Evolutionary conservation across 2,888 invertebrate genomes (phyloP).

Genomic region (Drosophila emarginata): DNA sequence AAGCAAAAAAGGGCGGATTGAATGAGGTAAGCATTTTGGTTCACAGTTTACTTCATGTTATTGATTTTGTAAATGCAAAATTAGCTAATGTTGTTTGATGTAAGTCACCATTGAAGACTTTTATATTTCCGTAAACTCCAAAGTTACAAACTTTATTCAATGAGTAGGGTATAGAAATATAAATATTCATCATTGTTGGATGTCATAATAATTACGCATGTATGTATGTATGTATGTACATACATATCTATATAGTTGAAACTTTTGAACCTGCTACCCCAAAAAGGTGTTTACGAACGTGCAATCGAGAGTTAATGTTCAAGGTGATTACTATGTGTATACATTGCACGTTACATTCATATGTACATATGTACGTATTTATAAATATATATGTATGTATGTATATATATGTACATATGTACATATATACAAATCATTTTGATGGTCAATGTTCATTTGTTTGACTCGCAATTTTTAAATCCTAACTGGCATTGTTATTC

Average conservation of each 20-base stretch:
- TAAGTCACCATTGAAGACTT: background rate
- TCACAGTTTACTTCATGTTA: background rate
- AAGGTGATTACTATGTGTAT: background rate
- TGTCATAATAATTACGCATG: too few relatives aligned
- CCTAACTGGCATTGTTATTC: too few relatives aligned
- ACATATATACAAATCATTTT: too few relatives aligned
- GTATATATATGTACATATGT: too few relatives aligned
- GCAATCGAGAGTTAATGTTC: too few relatives aligned
- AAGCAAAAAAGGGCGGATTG: conserved; percentile 66
- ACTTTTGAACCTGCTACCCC: background rate
- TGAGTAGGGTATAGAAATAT: too few relatives aligned
- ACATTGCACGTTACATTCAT: background rate
- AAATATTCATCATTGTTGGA: too few relatives aligned
- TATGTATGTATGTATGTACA: too few relatives aligned
- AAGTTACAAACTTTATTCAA: too few relatives aligned
- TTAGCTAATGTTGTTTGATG: background rate
- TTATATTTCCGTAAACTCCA: background rate
- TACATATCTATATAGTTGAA: too few relatives aligned
- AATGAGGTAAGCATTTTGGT: conserved; percentile 79
- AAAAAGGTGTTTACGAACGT: background rate
- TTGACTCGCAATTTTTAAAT: too few relatives aligned
- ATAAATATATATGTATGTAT: background rate
- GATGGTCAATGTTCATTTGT: too few relatives aligned
- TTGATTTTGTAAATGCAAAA: background rate
- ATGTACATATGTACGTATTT: background rate